Percentiles rank a stretch among this genome's conserved stretches.
phyloP scores from a whole-genome alignment of 2,113 vertebrate genomes.

The Buteo buteo region DNA sequence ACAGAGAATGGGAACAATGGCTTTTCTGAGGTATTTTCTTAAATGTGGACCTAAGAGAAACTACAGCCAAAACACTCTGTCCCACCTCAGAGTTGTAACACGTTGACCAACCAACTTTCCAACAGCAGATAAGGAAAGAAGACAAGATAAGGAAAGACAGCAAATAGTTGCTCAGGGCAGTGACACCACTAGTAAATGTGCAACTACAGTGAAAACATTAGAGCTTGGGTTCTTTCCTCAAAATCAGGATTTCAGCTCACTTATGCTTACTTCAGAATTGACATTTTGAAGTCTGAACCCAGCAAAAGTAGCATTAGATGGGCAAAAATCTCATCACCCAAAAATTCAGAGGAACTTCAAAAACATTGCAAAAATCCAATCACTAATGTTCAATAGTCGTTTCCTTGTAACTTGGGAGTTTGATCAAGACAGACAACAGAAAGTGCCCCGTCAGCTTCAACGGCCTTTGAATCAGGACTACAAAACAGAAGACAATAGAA shows the following conservation, averaged over 20 bases:
- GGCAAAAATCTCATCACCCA: background rate
- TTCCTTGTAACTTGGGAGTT: background rate
- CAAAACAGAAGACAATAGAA: background rate
- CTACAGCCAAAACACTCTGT: background rate
- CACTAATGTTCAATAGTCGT: accelerated
- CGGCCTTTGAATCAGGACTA: background rate
- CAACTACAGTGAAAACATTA: background rate
- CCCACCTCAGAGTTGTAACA: background rate
- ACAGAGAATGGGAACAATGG: accelerated
- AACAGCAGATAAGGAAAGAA: background rate
- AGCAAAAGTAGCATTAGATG: background rate
- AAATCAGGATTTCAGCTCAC: background rate
- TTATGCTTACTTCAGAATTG: accelerated
- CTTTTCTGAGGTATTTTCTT: background rate
- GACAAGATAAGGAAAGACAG: background rate
- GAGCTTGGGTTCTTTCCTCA: background rate
- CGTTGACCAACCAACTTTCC: accelerated
- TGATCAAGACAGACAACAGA: background rate
- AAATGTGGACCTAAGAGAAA: background rate
- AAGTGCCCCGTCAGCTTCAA: background rate
- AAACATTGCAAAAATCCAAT: background rate
- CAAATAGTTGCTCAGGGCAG: background rate
- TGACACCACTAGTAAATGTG: background rate
- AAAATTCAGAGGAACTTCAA: background rate
- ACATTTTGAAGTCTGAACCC: background rate